These are phyloP conservation scores for Lasioglossum calceatum DNA, from an alignment of 2,888 invertebrate genomes.

Conservation along the genomic window DNA sequence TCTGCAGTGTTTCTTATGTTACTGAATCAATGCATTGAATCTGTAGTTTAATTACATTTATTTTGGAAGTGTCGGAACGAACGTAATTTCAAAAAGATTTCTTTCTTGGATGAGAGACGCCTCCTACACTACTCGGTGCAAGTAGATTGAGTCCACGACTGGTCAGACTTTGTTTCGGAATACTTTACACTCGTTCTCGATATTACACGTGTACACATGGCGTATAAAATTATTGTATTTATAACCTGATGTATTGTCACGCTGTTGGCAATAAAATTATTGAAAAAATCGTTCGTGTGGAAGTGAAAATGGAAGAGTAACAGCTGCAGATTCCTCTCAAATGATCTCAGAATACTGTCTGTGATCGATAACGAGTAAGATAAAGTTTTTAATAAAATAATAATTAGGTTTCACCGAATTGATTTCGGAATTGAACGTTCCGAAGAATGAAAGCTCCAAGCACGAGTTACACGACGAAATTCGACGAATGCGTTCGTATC, in stretches of 20 bases:
- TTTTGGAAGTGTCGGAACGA: not conserved
- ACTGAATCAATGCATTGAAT: not conserved
- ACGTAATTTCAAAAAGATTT: not conserved
- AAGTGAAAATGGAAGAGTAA: not conserved
- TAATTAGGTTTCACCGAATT: not conserved
- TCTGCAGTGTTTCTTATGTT: not conserved
- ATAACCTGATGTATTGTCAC: not conserved
- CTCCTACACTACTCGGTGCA: not conserved
- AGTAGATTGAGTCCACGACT: slow-evolving; percentile 9
- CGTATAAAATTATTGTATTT: not conserved
- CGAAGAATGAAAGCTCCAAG: slow-evolving; percentile 3
- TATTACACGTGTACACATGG: not conserved
- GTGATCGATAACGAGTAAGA: not conserved
- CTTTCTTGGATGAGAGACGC: not conserved
- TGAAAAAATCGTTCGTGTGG: not conserved
- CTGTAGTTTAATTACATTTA: not conserved
- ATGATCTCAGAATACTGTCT: not conserved
- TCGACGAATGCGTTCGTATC: slow-evolving; percentile 8
- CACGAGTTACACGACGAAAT: slow-evolving; percentile 1
- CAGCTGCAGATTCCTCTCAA: not conserved
- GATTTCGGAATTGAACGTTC: not conserved
- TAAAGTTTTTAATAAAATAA: not conserved
- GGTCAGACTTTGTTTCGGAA: not conserved
- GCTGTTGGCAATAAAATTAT: not conserved
- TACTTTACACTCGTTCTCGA: not conserved